Evolutionary conservation across 2,888 invertebrate species (phyloP), one percentile per base, ranked within the genome.

Genomic region (Yponomeuta cagnagella): DNA sequence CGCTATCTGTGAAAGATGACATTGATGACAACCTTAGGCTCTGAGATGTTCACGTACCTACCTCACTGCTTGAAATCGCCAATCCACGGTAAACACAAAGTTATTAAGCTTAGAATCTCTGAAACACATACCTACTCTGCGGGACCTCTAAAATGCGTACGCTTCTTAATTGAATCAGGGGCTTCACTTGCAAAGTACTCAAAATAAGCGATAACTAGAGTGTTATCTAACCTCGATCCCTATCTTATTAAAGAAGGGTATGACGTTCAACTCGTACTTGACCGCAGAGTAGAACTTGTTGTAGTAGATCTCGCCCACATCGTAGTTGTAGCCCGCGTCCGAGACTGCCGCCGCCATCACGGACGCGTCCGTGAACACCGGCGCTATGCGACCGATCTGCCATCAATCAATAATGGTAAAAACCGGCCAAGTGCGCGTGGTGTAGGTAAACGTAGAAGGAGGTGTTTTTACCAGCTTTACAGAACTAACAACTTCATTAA

Each of bases 231-330:
- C 91, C 86, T 88, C 87, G 48, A 96, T 90, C 52, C 86, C 87
- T 15, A 84, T 82, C 74, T 93, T 86, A 74, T 93, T 93, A 84
- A 93, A 95, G 75, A 96, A 81, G 0, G 95, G 95, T 72, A 96
- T 76, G 73, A 93, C 88, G n/a, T 90, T 83, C 12, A 95, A 92
- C 73, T 90, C 88, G 81, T 95, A 96, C 63, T 95, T 94, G 72
- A 95, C 95, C 0, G 95, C 94, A 9, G 94, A 91, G 92, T 86
- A 94, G 88, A 94, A 96, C 77, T 90, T 90, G 85, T 97, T 96
- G 92, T 93, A 96, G 78, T 93, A 93, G 72, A 96, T 93, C 77
- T 94, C 93, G 66, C 95, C 96, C 65, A 90, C 78, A 74, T 95
- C 94, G 83, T 93, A 96, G 43, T 89, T 80, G 79, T 87, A 94